Base-by-base conservation (phyloP, 2,888 invertebrate species). In the Acrocera orbiculus region DNA sequence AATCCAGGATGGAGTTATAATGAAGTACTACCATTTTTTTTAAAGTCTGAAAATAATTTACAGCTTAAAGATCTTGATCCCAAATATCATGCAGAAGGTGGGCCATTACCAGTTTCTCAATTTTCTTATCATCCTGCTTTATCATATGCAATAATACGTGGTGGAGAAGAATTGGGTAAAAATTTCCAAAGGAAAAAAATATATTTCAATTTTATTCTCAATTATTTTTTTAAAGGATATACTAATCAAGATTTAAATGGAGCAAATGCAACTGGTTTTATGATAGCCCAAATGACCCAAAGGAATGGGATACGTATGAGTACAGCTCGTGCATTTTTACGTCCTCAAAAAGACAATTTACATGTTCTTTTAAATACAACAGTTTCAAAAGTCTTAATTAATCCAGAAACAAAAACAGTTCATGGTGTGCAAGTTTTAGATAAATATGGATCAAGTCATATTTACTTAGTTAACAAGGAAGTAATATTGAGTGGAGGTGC, bases 1-100 rank as follows among this genome's bases (percentile, higher is more conserved):
- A 86, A 83, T 56, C 69, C 74, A 9, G 89, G 87, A 32, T 92
- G 92, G 92, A 70, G 76, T 16, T 92, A 80, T 61, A 73, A 81
- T 30, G 85, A 90, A 26, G 82, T 90, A 4, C 64, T 92, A 39
- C 90, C 90, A 0, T 90, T 79, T 61, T 92, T 90, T 61, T 65
- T 80, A 40, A 83, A 81, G 54, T 82, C 82, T 2, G 86, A 86
- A 49, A 78, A 86, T 58, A 86, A 85, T 58, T 69, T 72, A 46
- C 64, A 70, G 43, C 53, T 74, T 7, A 69, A 75, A 42, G 65
- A 66, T 19, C 76, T 83, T 65, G 85, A 83, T 53, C 61, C 65
- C 8, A 78, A 78, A 0, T 83, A 73, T 53, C 86, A 86, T 51
- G 73, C 71, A 0, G 67, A 70, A 1, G 85, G 85, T 0, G 85